phyloP scores from a whole-genome alignment of 2,888 invertebrate species.

The Ophion costatus region DNA sequence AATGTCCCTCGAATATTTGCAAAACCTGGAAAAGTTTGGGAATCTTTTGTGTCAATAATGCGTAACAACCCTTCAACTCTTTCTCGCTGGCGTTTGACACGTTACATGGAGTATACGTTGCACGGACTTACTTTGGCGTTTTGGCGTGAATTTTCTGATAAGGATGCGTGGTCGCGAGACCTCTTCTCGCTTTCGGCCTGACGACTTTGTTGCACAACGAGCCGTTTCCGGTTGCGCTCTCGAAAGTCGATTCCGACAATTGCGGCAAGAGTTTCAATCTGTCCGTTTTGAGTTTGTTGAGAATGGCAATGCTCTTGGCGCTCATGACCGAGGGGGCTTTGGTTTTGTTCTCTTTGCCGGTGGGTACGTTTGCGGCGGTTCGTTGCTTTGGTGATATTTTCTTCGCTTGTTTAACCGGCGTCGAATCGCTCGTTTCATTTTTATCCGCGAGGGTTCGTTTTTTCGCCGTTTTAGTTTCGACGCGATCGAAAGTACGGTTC shows the following conservation, averaged over 20 bases:
- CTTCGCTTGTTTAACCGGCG: conserved; percentile 75
- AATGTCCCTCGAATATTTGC: too few species aligned
- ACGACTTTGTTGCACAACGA: conserved; percentile 72
- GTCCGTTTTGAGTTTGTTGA: conserved; percentile 79
- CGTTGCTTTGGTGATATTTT: conserved; percentile 71
- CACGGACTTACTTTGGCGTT: conserved; percentile 73
- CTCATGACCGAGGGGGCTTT: conserved; percentile 72
- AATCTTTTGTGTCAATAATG: too few species aligned
- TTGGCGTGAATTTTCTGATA: conserved; percentile 75
- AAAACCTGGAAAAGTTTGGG: too few species aligned
- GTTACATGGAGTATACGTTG: too few species aligned
- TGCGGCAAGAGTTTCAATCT: conserved; percentile 67
- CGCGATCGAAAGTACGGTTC: conserved; percentile 73
- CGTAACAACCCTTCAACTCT: too few species aligned
- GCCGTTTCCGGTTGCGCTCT: conserved; percentile 63
- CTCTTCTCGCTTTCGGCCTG: conserved; percentile 77
- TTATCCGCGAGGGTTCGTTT: conserved; percentile 79
- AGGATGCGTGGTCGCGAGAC: conserved; percentile 76
- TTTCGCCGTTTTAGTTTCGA: conserved; percentile 68
- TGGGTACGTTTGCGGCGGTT: neutral
- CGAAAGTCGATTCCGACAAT: conserved; percentile 54
- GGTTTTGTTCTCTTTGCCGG: conserved; percentile 78
- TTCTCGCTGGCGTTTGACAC: too few species aligned
- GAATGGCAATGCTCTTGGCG: conserved; percentile 79
- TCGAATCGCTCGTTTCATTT: conserved; percentile 70